Evolutionary conservation across 1,140 invertebrate species (phyloP).

Genomic region (Anastatus disparis): DNA sequence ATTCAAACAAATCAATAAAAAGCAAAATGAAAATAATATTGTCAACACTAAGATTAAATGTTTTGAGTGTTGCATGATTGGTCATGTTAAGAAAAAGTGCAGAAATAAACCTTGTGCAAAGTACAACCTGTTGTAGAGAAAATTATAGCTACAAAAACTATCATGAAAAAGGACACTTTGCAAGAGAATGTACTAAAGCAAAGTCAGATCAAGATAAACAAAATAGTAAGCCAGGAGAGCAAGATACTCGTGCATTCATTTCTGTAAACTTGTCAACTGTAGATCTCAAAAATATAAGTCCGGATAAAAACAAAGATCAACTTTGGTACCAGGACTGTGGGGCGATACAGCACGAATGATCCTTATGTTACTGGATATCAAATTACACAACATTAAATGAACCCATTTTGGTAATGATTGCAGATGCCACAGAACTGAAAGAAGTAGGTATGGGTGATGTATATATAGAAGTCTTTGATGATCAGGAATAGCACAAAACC

Average conservation of each 20-base stretch:
- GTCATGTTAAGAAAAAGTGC: not conserved
- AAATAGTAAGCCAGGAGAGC: not conserved
- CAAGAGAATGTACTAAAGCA: not conserved
- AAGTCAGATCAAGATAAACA: not conserved
- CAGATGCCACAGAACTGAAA: conserved; percentile 37
- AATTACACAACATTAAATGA: conserved; percentile 33
- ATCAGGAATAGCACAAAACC: conserved; percentile 40
- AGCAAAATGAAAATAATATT: too few relatives aligned
- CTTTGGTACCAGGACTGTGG: conserved; percentile 47
- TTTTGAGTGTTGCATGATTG: not conserved
- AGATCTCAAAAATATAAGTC: not conserved
- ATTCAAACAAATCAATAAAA: too few relatives aligned
- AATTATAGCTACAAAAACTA: not conserved
- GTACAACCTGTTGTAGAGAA: not conserved
- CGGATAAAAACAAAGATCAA: not conserved
- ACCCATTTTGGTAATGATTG: conserved; percentile 39
- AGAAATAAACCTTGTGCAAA: conserved; percentile 2
- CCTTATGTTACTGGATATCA: conserved; percentile 33
- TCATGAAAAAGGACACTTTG: conserved; percentile 4
- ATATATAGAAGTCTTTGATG: conserved; percentile 44
- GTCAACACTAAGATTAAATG: too few relatives aligned
- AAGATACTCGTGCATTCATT: too few relatives aligned
- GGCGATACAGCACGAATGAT: conserved; percentile 47
- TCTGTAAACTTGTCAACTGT: too few relatives aligned
- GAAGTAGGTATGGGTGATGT: conserved; percentile 41